Conservation (phyloP, 2,113 vertebrate genomes). For the Heterotilapia buettikoferi region DNA sequence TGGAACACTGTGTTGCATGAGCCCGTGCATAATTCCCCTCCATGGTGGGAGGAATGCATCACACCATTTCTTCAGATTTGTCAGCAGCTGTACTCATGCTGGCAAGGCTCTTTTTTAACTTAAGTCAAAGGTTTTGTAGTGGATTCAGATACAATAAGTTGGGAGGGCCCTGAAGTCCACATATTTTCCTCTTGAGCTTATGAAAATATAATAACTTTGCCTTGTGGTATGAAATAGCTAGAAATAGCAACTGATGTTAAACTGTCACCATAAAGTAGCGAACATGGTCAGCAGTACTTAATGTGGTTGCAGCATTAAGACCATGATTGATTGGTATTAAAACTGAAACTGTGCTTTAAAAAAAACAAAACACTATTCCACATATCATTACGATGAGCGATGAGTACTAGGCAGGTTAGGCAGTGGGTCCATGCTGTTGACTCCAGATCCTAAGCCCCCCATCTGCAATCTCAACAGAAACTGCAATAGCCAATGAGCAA, state of each 20-base stretch:
- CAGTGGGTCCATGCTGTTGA: neutral
- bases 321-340: neutral
- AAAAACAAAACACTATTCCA: neutral
- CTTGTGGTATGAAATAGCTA: neutral
- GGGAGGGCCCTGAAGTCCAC: neutral
- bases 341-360: neutral
- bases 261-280: neutral
- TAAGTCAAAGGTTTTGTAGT: fast-evolving
- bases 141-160: neutral
- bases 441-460: neutral
- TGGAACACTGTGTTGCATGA: fast-evolving
- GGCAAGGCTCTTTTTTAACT: neutral
- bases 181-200: neutral
- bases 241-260: neutral
- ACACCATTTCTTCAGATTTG: neutral
- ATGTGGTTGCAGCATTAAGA: neutral
- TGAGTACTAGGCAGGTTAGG: neutral
- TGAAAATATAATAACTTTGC: neutral
- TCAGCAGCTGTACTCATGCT: neutral
- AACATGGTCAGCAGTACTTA: neutral
- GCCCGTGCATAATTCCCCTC: fast-evolving
- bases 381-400: fast-evolving
- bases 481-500: neutral
- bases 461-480: neutral
- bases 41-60: neutral